phyloP scores from a whole-genome alignment of 2,113 vertebrate genomes.

The Chascanopsetta lugubris region DNA sequence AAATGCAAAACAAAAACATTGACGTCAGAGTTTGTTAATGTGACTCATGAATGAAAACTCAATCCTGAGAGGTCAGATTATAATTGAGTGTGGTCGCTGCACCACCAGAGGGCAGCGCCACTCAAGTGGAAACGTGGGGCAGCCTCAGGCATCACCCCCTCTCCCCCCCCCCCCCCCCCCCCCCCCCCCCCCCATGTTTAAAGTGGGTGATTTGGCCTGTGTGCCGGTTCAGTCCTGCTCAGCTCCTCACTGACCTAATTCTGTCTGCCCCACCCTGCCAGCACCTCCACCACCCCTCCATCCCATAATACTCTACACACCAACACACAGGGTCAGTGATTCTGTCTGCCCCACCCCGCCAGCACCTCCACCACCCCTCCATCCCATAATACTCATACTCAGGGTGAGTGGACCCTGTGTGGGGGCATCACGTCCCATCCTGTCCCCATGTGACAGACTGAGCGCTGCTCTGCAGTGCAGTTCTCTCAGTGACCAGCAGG shows the following conservation, averaged over 20 bases:
- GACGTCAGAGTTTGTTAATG: too few relatives aligned
- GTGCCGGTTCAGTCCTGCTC: slow-evolving; percentile 43
- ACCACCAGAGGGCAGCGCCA: slow-evolving; percentile 67
- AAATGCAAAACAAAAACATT: too few relatives aligned
- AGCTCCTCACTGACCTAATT: slow-evolving; percentile 77
- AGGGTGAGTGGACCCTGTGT: too few relatives aligned
- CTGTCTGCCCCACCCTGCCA: slow-evolving; percentile 50
- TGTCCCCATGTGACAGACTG: too few relatives aligned
- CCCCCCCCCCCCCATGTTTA: slow-evolving; percentile 38
- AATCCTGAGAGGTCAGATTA: too few relatives aligned
- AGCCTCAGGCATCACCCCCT: slow-evolving; percentile 35
- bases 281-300: slow-evolving; percentile 23
- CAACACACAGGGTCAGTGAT: slow-evolving; percentile 14
- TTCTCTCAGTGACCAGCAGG: slow-evolving; percentile 25
- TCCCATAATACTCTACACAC: not conserved
- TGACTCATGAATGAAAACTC: too few relatives aligned
- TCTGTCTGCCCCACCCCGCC: slow-evolving; percentile 57
- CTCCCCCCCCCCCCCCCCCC: slow-evolving; percentile 30
- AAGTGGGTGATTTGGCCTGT: slow-evolving; percentile 57
- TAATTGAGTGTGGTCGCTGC: too few relatives aligned
- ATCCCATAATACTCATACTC: too few relatives aligned
- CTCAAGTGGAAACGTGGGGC: not conserved
- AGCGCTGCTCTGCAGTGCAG: too few relatives aligned
- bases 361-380: slow-evolving; percentile 23
- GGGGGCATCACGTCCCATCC: too few relatives aligned